Evolutionary conservation across 2,113 vertebrate genomes (phyloP).

Genomic region (Clarias batrachus): DNA sequence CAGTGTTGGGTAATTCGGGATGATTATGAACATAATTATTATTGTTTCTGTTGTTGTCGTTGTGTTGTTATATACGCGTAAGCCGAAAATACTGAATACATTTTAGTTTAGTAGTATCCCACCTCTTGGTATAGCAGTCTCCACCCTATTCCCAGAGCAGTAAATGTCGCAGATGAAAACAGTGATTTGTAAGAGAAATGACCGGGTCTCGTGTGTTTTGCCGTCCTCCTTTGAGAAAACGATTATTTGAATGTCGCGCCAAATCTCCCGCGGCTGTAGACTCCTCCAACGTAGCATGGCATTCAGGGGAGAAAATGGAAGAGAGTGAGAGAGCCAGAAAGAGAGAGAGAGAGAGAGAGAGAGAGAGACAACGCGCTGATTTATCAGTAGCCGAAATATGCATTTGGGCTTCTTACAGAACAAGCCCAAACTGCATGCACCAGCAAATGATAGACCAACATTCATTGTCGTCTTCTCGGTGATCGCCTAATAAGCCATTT

Average conservation of each 20-base stretch:
- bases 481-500: slow-evolving; percentile 24
- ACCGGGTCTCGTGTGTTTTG: not conserved
- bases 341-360: not conserved
- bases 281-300: slow-evolving; percentile 24
- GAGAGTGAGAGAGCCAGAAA: not conserved
- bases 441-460: not conserved
- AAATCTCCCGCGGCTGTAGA: slow-evolving; percentile 35
- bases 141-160: slow-evolving; percentile 32
- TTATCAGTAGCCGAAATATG: slow-evolving; percentile 33
- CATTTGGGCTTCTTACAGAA: slow-evolving; percentile 13
- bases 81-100: not conserved
- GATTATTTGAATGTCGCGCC: slow-evolving; percentile 53
- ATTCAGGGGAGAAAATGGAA: not conserved
- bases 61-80: not conserved
- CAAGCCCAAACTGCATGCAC: slow-evolving; percentile 6
- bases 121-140: slow-evolving; percentile 27
- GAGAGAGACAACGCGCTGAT: not conserved
- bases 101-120: slow-evolving; percentile 10
- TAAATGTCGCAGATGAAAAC: slow-evolving; percentile 1
- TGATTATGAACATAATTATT: not conserved
- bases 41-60: not conserved
- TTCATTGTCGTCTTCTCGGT: not conserved
- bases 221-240: slow-evolving; percentile 30
- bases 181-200: not conserved
- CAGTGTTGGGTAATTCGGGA: not conserved